Conservation (phyloP, 2,797 vertebrate species). For the Pseudochirops cupreus region DNA sequence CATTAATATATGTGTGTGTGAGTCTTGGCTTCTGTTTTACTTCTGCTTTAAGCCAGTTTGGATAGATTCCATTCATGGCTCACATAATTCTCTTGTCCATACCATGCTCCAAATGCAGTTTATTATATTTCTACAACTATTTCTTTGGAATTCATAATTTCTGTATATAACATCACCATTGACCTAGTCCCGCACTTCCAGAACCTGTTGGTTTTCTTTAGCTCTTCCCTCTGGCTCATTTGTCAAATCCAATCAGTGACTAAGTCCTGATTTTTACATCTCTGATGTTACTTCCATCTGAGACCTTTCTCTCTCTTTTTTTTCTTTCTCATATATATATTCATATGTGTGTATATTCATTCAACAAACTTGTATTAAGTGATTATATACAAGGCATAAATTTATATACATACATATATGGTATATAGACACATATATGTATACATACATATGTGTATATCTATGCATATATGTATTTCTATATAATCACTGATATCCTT, state of each 20-base stretch:
- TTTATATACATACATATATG: too few relatives aligned
- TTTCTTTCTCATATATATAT: too few relatives aligned
- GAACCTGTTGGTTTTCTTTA: neutral
- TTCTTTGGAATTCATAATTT: neutral
- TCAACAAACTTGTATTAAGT: too few relatives aligned
- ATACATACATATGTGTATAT: too few relatives aligned
- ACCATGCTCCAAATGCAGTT: neutral
- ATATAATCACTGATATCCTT: too few relatives aligned
- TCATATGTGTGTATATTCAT: too few relatives aligned
- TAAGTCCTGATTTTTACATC: neutral
- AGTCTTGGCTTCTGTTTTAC: neutral
- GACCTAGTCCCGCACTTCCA: too few relatives aligned
- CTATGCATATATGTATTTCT: too few relatives aligned
- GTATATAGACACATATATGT: too few relatives aligned
- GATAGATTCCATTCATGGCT: neutral
- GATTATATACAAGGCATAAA: too few relatives aligned
- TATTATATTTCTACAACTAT: neutral
- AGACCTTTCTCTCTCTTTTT: too few relatives aligned
- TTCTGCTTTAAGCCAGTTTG: neutral
- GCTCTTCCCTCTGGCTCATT: neutral
- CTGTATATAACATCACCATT: neutral
- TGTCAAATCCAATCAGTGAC: neutral
- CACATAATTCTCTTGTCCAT: neutral
- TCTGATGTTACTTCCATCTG: too few relatives aligned
- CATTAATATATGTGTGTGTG: neutral